These are phyloP conservation scores for Sebastes alutus DNA, from an alignment of 2,797 vertebrate species.

Conservation along the genomic window DNA sequence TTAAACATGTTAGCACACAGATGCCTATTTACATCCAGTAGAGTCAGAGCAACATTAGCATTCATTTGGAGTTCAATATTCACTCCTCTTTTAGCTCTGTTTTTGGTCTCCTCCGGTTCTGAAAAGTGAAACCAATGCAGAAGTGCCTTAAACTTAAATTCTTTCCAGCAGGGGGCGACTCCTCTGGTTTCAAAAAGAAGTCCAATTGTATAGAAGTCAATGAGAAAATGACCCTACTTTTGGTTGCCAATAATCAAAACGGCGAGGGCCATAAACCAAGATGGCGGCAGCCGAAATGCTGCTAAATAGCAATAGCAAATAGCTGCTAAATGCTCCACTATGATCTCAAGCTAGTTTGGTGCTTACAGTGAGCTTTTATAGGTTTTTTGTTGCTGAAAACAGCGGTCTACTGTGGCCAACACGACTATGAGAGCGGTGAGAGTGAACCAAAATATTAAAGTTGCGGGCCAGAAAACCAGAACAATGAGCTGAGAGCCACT, in stretches of 20 bases:
- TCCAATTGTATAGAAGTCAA: too few species aligned
- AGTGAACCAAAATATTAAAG: not conserved
- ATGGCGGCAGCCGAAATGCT: too few species aligned
- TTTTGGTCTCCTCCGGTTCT: not conserved
- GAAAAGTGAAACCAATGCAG: too few species aligned
- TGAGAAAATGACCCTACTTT: too few species aligned
- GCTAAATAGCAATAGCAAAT: too few species aligned
- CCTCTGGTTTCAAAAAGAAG: too few species aligned
- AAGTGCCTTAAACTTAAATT: too few species aligned
- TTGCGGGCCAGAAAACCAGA: not conserved
- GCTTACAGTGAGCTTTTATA: not conserved
- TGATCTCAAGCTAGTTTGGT: not conserved
- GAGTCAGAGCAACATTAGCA: too few species aligned
- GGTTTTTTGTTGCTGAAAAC: not conserved
- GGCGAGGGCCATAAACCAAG: too few species aligned
- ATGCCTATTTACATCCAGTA: not conserved
- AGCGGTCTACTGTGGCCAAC: not conserved
- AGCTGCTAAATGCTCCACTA: not conserved
- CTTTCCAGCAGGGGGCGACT: too few species aligned
- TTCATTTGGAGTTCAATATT: not conserved
- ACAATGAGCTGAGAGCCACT: not conserved
- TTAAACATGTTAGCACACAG: not conserved
- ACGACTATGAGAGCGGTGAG: too few species aligned
- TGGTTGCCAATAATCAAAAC: too few species aligned
- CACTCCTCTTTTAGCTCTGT: not conserved